A percentile compares a stretch with the other conserved stretches of the same genome.
Evolutionary conservation across 2,888 invertebrate species (phyloP).

Genomic region (Xanthia icteritia): DNA sequence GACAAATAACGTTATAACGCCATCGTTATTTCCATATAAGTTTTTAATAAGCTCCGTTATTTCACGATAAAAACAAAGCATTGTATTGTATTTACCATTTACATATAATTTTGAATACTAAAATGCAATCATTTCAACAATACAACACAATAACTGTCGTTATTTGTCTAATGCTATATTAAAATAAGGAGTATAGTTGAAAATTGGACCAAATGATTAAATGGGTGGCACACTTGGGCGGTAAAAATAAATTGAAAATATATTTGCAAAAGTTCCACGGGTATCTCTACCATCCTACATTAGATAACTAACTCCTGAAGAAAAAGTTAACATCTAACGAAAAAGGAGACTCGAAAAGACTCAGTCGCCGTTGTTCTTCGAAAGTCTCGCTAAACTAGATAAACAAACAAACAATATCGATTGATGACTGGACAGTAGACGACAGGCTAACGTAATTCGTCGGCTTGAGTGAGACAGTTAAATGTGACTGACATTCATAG

Average conservation of each 20-base stretch:
- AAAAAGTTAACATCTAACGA: not conserved
- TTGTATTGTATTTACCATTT: too few species aligned
- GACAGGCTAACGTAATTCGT: constrained; percentile 28
- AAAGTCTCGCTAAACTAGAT: constrained; percentile 5
- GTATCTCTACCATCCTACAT: not conserved
- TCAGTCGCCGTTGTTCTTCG: constrained; percentile 7
- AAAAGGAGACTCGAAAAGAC: not conserved
- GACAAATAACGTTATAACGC: too few species aligned
- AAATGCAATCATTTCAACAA: too few species aligned
- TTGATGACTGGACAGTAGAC: constrained; percentile 11
- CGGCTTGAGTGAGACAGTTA: constrained; percentile 25
- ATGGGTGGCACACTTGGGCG: not conserved
- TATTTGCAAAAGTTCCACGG: not conserved
- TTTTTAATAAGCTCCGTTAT: too few species aligned
- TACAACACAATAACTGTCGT: too few species aligned
- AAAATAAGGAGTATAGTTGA: not conserved
- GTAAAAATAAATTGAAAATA: not conserved
- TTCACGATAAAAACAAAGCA: too few species aligned
- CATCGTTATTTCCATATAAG: too few species aligned
- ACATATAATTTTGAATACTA: too few species aligned
- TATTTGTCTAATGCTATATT: too few species aligned
- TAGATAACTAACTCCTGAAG: not conserved
- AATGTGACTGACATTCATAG: constrained; percentile 52
- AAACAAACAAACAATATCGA: constrained; percentile 38
- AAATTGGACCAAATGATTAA: not conserved